Percentiles rank a stretch among this genome's conserved stretches.
Conservation (phyloP, 2,888 invertebrate genomes). For the Platynereis dumerilii region DNA sequence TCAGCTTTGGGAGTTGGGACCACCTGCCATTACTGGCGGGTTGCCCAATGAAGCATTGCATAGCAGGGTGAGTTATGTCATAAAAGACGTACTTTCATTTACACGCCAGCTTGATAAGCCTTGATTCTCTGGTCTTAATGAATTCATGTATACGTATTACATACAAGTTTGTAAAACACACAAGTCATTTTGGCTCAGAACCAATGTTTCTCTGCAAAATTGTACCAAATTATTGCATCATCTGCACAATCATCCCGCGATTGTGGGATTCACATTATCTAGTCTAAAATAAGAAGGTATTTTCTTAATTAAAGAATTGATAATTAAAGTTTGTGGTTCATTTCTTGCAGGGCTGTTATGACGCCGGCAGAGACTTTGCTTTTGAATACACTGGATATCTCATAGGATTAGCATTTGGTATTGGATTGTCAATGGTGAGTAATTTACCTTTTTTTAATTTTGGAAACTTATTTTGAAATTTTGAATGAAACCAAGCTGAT, state of each 20-base stretch:
- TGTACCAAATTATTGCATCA: too few species aligned
- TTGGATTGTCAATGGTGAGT: slow-evolving; percentile 33
- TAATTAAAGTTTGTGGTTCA: neutral
- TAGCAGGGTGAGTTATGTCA: slow-evolving; percentile 8
- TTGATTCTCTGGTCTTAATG: too few species aligned
- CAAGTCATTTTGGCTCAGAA: too few species aligned
- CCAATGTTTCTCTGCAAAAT: too few species aligned
- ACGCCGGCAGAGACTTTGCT: slow-evolving; percentile 29
- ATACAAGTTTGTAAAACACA: too few species aligned
- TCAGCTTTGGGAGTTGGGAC: slow-evolving; percentile 30
- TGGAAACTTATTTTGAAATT: too few species aligned
- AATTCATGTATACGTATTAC: neutral
- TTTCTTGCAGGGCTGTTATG: slow-evolving; percentile 34
- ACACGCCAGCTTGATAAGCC: too few species aligned
- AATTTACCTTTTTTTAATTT: neutral
- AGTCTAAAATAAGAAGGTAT: neutral
- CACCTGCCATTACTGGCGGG: slow-evolving; percentile 27
- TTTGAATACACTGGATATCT: slow-evolving; percentile 31
- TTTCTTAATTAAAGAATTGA: neutral
- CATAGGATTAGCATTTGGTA: slow-evolving; percentile 32
- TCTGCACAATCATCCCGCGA: neutral
- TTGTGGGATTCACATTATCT: too few species aligned
- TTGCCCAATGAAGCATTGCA: slow-evolving; percentile 14
- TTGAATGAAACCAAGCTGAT: too few species aligned
- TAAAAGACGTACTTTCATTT: neutral